A percentile compares a stretch with the other conserved stretches of the same genome.
phyloP scores from a whole-genome alignment of 2,888 invertebrate species.

The Chrysotoxum bicinctum region DNA sequence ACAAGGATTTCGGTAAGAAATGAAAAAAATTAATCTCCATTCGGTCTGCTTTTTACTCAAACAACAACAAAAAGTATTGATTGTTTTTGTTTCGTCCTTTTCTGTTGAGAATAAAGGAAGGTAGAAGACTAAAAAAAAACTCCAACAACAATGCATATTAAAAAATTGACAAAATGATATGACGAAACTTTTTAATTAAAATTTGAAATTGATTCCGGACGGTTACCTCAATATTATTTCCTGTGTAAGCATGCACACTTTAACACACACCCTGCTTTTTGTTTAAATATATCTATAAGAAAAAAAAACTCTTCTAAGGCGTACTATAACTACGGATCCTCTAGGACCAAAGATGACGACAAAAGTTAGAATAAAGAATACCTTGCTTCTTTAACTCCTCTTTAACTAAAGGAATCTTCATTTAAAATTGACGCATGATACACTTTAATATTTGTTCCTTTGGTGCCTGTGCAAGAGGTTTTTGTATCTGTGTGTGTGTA shows the following conservation, averaged over 20 bases:
- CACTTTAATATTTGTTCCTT: constrained; percentile 53
- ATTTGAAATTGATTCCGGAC: constrained; percentile 72
- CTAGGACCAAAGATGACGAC: constrained; percentile 50
- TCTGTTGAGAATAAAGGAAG: neutral
- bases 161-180: constrained; percentile 45
- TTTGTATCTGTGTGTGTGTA: neutral
- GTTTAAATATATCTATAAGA: neutral
- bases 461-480: neutral
- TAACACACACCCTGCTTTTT: neutral
- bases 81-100: constrained; percentile 54
- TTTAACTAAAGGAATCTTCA: constrained; percentile 58
- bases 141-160: neutral
- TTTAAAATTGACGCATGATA: constrained; percentile 69
- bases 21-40: neutral
- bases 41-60: neutral
- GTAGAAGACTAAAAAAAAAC: neutral
- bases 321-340: neutral
- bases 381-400: constrained; percentile 15
- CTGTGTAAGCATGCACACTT: constrained; percentile 57
- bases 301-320: neutral
- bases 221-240: constrained; percentile 71
- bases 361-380: constrained; percentile 52
- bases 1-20: constrained; percentile 54
- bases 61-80: constrained; percentile 36
- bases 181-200: constrained; percentile 69